Evolutionary conservation across 2,113 vertebrate species (phyloP).

Genomic region (Sus scrofa): DNA sequence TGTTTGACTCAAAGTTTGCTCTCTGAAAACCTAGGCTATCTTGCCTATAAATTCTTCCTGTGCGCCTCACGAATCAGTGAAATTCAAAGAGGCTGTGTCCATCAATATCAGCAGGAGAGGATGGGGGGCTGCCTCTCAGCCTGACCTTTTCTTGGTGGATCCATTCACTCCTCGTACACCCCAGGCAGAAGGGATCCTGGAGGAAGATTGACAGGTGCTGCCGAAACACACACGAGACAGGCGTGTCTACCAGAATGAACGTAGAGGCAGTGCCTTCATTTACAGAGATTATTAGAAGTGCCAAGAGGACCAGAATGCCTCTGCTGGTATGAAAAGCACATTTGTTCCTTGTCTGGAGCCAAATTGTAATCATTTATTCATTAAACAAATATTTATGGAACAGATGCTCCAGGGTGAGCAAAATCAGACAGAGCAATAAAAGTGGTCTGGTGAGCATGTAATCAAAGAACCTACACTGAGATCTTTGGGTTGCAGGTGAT

Average conservation of each 20-base stretch:
- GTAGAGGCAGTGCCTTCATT: background rate
- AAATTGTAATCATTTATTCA: background rate
- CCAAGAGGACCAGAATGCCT: background rate
- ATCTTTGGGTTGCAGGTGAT: background rate
- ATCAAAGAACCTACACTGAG: background rate
- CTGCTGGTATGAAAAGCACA: background rate
- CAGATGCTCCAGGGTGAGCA: background rate
- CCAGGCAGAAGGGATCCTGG: background rate
- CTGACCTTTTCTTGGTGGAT: background rate
- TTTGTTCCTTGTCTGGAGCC: background rate
- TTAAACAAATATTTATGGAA: conserved; percentile 10
- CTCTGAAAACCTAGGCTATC: background rate
- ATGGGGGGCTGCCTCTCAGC: background rate
- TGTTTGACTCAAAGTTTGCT: background rate
- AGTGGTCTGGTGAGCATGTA: background rate
- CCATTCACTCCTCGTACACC: background rate
- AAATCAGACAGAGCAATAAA: background rate
- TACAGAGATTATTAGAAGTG: background rate
- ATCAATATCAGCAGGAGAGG: background rate
- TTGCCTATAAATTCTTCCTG: background rate
- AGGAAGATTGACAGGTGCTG: background rate
- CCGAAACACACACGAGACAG: background rate
- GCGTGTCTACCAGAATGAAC: background rate
- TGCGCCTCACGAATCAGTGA: background rate
- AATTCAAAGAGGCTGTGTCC: background rate